Evolutionary conservation across 35 echinoderm and acorn worm genomes (phyloP), one percentile per base, ranked within the genome.

Genomic region (Strongylocentrotus purpuratus): DNA sequence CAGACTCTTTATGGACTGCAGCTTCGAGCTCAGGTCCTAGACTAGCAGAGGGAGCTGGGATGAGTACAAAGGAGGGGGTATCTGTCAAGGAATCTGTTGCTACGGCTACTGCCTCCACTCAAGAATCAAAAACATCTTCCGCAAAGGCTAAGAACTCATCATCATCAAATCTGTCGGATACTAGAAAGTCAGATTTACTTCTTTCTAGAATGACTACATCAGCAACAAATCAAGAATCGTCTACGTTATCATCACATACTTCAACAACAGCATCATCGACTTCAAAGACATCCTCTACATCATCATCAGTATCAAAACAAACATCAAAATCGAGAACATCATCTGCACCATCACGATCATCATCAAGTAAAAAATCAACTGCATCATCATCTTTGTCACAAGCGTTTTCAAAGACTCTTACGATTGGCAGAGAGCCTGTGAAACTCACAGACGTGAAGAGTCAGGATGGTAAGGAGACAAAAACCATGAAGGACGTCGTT

Each of bases 341-440:
- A 78, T 28, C 65, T 28, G 20, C 52, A 59, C 52, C 65, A 78
- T 22, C 65, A 28, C 25, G 7, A 46, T 35, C 32, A 41, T 35
- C 32, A 41, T 18, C 13, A 5, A 59, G 11, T 59, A 59, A 28
- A 78, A 28, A 4, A 78, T 78, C 65, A 78, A 78, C 65, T 28
- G 20, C 65, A n/a, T 28, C 65, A 28, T 78, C 87, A 41, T 41
- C 87, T 45, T 25, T 89, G 33, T 89, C 45, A 22, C 32, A 33
- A 33, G 45, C 45, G 33, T 89, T 46, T 89, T 89, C 87, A 25
- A 89, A 89, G 25, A 18, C 87, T 89, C 87, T 89, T 33, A 89
- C 11, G 5, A 78, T 78, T n/a, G 20, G 25, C 0, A 78, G 25
- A 78, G 7, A 78, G 65, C 20, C 65, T 28, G 25, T 28, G 65